Evolutionary conservation across 2,113 vertebrate species (phyloP).

Genomic region (Microcebus griseorufus): DNA sequence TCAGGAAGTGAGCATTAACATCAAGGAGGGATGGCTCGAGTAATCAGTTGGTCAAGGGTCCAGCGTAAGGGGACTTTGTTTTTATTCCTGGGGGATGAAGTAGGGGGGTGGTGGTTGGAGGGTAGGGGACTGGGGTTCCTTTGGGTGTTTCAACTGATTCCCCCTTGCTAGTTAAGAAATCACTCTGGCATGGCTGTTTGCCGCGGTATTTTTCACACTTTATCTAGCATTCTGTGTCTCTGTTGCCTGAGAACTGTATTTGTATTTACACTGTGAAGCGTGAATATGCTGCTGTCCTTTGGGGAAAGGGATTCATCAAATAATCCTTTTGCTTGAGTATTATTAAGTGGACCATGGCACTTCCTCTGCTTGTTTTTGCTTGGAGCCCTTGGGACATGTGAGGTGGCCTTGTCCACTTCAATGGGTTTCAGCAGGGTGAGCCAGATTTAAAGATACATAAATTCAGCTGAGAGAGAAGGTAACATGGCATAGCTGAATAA

Average conservation of each 20-base stretch:
- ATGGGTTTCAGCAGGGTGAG: slow-evolving; percentile 76
- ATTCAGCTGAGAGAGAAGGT: slow-evolving; percentile 71
- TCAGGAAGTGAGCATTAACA: not conserved
- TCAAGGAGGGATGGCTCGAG: not conserved
- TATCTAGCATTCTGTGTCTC: slow-evolving; percentile 71
- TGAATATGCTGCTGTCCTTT: slow-evolving; percentile 71
- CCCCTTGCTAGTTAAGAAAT: slow-evolving; percentile 66
- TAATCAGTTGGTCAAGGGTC: not conserved
- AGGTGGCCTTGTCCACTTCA: slow-evolving; percentile 84
- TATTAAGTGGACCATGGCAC: slow-evolving; percentile 84
- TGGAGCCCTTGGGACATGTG: slow-evolving; percentile 70
- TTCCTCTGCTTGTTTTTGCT: slow-evolving; percentile 82
- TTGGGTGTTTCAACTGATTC: slow-evolving; percentile 60
- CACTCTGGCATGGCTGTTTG: slow-evolving; percentile 64
- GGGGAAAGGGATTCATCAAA: slow-evolving; percentile 82
- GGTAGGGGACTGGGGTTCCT: slow-evolving; percentile 5
- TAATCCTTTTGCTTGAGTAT: slow-evolving; percentile 85
- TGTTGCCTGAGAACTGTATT: slow-evolving; percentile 78
- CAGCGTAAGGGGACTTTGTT: slow-evolving; percentile 5
- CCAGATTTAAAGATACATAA: slow-evolving; percentile 85
- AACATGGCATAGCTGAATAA: slow-evolving; percentile 82
- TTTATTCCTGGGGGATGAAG: slow-evolving; percentile 42
- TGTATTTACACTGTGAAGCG: slow-evolving; percentile 72
- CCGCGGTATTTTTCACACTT: slow-evolving; percentile 72
- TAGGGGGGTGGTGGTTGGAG: not conserved